Evolutionary conservation across 1,140 invertebrate genomes (phyloP).

Genomic region (Carposina sasakii): DNA sequence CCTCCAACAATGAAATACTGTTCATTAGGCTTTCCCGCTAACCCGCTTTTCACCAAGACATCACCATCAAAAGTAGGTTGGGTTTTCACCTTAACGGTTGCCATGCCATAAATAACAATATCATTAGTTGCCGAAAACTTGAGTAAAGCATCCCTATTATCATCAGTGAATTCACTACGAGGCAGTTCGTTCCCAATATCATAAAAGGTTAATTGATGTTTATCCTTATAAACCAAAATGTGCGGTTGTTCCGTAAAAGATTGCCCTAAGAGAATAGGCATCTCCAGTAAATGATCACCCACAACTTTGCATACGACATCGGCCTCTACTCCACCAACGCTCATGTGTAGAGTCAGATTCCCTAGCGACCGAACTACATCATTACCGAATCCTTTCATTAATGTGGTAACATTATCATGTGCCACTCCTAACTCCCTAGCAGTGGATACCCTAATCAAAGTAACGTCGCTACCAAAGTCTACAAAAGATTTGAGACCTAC

Average conservation of each 20-base stretch:
- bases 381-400: constrained; percentile 9
- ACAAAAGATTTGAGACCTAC: background rate
- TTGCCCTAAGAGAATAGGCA: constrained; percentile 8
- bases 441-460: background rate
- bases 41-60: background rate
- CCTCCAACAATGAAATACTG: constrained; percentile 1
- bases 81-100: background rate
- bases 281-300: constrained; percentile 4
- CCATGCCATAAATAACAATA: background rate
- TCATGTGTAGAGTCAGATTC: background rate
- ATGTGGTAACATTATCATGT: background rate
- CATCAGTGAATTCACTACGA: background rate
- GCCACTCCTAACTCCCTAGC: background rate
- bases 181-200: background rate
- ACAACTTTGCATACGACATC: constrained; percentile 4
- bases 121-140: background rate
- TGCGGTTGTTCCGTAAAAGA: constrained; percentile 9
- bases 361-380: constrained; percentile 2
- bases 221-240: constrained; percentile 1
- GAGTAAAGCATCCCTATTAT: background rate
- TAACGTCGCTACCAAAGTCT: constrained; percentile 7
- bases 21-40: constrained; percentile 1
- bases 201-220: background rate
- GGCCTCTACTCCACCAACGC: background rate
- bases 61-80: background rate